Evolutionary conservation across 2,797 vertebrate species (phyloP).

Genomic region (Eidolon dupreanum): DNA sequence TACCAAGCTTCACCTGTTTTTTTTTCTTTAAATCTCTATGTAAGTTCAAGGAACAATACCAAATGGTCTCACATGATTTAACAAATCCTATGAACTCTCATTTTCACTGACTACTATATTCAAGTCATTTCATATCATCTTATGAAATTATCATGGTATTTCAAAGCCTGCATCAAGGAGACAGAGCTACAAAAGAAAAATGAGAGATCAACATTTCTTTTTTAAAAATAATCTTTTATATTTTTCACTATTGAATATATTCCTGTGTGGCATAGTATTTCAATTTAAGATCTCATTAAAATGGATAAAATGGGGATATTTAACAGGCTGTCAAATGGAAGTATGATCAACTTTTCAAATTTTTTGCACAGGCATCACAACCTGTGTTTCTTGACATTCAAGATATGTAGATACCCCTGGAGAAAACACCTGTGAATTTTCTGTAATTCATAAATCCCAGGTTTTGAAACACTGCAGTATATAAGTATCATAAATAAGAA

Average conservation of each 20-base stretch:
- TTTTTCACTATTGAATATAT: neutral
- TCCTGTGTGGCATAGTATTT: neutral
- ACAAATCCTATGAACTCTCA: conserved; percentile 16
- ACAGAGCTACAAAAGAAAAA: neutral
- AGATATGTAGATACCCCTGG: neutral
- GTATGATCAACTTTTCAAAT: neutral
- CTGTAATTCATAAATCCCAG: neutral
- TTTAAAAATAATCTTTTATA: neutral
- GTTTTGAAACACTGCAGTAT: neutral
- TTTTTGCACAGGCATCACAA: neutral
- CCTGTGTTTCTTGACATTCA: conserved; percentile 6
- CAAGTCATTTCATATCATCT: neutral
- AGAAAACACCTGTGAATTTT: conserved; percentile 59
- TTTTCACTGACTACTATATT: conserved; percentile 22
- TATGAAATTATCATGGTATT: neutral
- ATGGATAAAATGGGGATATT: neutral
- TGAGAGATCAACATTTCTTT: neutral
- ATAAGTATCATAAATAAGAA: conserved; percentile 5
- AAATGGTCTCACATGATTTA: neutral
- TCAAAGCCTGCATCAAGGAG: neutral
- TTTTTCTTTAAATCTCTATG: neutral
- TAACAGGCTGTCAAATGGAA: neutral
- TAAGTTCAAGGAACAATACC: neutral
- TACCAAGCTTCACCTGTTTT: neutral
- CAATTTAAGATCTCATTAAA: conserved; percentile 9